Conservation (phyloP, 2,888 invertebrate species). For the Latrodectus elegans region DNA sequence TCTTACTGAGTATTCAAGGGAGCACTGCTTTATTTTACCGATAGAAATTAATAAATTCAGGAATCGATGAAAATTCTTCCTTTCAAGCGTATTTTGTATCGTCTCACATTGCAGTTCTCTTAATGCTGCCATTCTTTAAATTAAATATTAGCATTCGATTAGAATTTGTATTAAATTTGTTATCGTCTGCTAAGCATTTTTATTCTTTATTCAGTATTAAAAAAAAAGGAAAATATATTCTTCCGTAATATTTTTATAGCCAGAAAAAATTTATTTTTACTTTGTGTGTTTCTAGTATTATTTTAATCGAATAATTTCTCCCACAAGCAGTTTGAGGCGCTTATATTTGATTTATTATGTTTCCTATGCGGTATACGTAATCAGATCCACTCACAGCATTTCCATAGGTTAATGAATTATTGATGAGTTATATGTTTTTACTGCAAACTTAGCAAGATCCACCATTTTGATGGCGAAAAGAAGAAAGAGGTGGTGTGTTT, state of each 20-base stretch:
- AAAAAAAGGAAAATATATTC: neutral
- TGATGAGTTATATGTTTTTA: neutral
- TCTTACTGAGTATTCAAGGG: no score
- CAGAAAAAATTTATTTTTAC: neutral
- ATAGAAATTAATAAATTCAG: no score
- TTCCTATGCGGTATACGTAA: neutral
- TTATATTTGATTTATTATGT: slow-evolving; percentile 2
- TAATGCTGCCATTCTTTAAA: neutral
- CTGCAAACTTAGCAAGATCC: neutral
- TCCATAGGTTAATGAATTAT: neutral
- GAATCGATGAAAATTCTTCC: no score
- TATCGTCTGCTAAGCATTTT: neutral
- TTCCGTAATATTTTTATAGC: neutral
- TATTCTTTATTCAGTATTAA: neutral
- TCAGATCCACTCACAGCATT: neutral
- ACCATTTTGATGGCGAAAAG: neutral
- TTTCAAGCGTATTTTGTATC: no score
- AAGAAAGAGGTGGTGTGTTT: neutral
- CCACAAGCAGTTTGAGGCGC: neutral
- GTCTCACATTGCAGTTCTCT: no score
- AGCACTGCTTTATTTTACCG: no score
- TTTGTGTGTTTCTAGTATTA: neutral
- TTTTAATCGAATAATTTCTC: neutral
- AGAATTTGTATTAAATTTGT: neutral
- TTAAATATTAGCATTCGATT: neutral